Evolutionary conservation across 2,888 invertebrate genomes (phyloP), one percentile per base, ranked within the genome.

Genomic region (Tholera decimalis): DNA sequence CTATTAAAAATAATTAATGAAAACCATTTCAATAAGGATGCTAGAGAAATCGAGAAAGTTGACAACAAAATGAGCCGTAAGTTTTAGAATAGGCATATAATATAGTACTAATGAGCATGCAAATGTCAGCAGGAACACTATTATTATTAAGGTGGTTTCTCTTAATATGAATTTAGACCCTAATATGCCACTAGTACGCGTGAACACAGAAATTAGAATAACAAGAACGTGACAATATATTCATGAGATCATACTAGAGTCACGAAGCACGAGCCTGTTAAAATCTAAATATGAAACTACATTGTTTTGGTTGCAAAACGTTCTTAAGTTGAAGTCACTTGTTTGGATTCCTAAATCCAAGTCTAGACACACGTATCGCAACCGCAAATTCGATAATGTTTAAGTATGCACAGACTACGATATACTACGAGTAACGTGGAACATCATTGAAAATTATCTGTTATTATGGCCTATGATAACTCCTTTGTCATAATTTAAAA

Each of bases 21-120:
- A 51, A 15, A 47, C 20, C 35, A 47, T 28, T 46, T 33, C 13
- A 58, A 71, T 28, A 76, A 79, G 75, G 75, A 82, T 53, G 37
- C 49, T 43, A 64, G 77, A 65, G 79, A 83, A 80, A 80, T 66
- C 58, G 67, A 76, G 79, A 80, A 81, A 77, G 74, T 77, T 67
- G 39, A 50, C 22, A 55, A 69, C 57, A 65, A 54, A 59, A 73
- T 62, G 63, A 71, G 43, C 69, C 60, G 64, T 76, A 72, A 59
- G 54, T 63, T 73, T 58, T 70, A 79, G 78, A 73, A 80, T 70
- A 30, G 65, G 26, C 57, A 58, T 43, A 56, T 33, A 51, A 56
- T 33, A 51, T 30, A 60, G 72, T 60, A 54, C 74, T 54, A 74
- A 57, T 64, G 55, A 51, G 55, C 49, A 59, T 59, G 24, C 49